phyloP scores from a whole-genome alignment of 2,797 vertebrate genomes.

The Pseudomugil tenellus region DNA sequence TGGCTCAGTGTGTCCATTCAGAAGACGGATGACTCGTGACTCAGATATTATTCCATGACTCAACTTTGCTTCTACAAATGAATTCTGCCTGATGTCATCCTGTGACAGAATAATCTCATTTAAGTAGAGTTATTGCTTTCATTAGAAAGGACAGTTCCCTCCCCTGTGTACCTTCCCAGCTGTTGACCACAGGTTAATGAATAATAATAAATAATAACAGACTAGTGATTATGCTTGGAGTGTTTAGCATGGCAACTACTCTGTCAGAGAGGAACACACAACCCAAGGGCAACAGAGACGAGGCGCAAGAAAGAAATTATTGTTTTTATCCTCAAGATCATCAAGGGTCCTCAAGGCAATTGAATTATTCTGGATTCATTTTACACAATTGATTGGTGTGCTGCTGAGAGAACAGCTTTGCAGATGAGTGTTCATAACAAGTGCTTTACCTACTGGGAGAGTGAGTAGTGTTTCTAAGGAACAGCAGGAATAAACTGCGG shows the following conservation, averaged over 20 bases:
- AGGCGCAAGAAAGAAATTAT: slow-evolving; percentile 56
- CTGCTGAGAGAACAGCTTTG: slow-evolving; percentile 52
- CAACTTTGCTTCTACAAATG: slow-evolving; percentile 30
- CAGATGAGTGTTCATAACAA: slow-evolving; percentile 56
- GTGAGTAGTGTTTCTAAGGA: slow-evolving; percentile 40
- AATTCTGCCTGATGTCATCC: slow-evolving; percentile 37
- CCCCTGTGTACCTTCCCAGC: slow-evolving; percentile 51
- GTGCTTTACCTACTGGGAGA: slow-evolving; percentile 41
- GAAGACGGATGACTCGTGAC: slow-evolving; percentile 5
- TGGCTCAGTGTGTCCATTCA: not conserved
- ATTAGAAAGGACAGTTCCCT: slow-evolving; percentile 57
- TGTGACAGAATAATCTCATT: slow-evolving; percentile 55
- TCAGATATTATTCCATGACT: slow-evolving; percentile 30
- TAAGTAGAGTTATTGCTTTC: slow-evolving; percentile 63
- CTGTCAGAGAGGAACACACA: slow-evolving; percentile 47
- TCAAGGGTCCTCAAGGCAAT: slow-evolving; percentile 74
- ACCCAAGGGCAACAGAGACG: slow-evolving; percentile 51
- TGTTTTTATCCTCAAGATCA: slow-evolving; percentile 66
- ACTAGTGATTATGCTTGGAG: slow-evolving; percentile 65
- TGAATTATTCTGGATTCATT: slow-evolving; percentile 67
- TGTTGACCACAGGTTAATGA: slow-evolving; percentile 71
- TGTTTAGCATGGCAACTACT: slow-evolving; percentile 57
- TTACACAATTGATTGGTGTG: slow-evolving; percentile 65
- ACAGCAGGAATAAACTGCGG: slow-evolving; percentile 41
- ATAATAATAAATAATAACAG: slow-evolving; percentile 72